These are phyloP conservation scores for Leucophenga maculata DNA, from an alignment of 2,888 invertebrate genomes.

Conservation along the genomic window DNA sequence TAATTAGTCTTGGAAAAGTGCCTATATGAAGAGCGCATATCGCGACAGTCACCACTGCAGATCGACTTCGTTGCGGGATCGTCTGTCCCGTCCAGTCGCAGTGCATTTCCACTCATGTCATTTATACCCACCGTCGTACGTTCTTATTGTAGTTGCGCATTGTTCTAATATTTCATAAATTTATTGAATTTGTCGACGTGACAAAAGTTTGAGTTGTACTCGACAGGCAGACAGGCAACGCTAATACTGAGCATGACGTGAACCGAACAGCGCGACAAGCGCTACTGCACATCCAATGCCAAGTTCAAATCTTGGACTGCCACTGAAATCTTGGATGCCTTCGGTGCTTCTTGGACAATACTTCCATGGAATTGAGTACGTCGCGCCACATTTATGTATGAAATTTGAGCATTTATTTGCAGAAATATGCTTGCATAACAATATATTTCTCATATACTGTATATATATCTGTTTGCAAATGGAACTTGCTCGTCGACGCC, in stretches of 20 bases:
- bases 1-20: not conserved
- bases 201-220: slow-evolving; percentile 15
- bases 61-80: not conserved
- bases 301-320: too few species aligned
- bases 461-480: too few species aligned
- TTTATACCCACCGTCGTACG: not conserved
- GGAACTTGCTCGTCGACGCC: not conserved
- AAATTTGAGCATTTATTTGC: slow-evolving; percentile 13
- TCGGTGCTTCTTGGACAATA: too few species aligned
- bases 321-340: too few species aligned
- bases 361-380: too few species aligned
- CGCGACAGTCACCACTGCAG: too few species aligned
- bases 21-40: too few species aligned
- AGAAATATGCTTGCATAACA: not conserved
- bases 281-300: not conserved
- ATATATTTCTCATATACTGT: not conserved
- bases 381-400: not conserved
- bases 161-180: slow-evolving; percentile 64
- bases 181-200: slow-evolving; percentile 59
- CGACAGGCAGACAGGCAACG: not conserved
- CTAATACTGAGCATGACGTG: not conserved
- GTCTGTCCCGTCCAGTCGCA: not conserved
- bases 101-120: not conserved
- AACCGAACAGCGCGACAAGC: not conserved
- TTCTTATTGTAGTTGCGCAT: slow-evolving; percentile 28